Evolutionary conservation across 2,888 invertebrate genomes (phyloP).

Genomic region (Ferrisia virgata): DNA sequence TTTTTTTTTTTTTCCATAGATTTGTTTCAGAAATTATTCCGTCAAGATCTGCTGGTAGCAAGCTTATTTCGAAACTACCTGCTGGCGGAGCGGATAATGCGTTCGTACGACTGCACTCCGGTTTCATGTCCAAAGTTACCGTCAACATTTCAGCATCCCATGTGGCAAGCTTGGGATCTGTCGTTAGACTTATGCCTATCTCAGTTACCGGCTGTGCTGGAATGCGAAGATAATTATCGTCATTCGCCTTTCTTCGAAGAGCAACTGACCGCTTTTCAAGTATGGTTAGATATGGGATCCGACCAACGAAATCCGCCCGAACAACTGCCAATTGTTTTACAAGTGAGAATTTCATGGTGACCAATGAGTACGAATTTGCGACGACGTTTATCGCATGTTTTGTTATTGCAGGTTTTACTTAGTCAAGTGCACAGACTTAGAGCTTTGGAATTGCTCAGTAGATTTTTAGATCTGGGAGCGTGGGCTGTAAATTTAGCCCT

Average conservation of each 20-base stretch:
- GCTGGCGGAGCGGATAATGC: slow-evolving; percentile 91
- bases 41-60: slow-evolving; percentile 97
- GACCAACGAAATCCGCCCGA: slow-evolving; percentile 82
- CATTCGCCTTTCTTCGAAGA: slow-evolving; percentile 95
- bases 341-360: slow-evolving; percentile 59
- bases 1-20: slow-evolving; percentile 57
- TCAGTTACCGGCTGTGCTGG: slow-evolving; percentile 77
- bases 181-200: slow-evolving; percentile 90
- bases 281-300: slow-evolving; percentile 82
- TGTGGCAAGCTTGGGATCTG: slow-evolving; percentile 95
- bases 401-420: slow-evolving; percentile 60
- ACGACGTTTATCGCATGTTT: background rate
- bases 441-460: slow-evolving; percentile 88
- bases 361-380: background rate
- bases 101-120: slow-evolving; percentile 96
- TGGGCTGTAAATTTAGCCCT: slow-evolving; percentile 95
- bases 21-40: slow-evolving; percentile 91
- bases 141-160: slow-evolving; percentile 81
- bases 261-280: slow-evolving; percentile 95
- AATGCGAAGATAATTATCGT: slow-evolving; percentile 54
- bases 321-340: slow-evolving; percentile 94
- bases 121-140: slow-evolving; percentile 89
- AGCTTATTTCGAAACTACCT: slow-evolving; percentile 95
- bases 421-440: slow-evolving; percentile 84
- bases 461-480: slow-evolving; percentile 90